A percentile compares a stretch with the other conserved stretches of the same genome.
Evolutionary conservation across 2,113 vertebrate species (phyloP).

Genomic region (zebrafish (Danio rerio)): GRCz12tu NC_133185.1:36297001-36297500

Average conservation of each 20-base stretch:
- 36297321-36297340: conserved; percentile 35
- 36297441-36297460: not conserved
- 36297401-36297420: conserved; percentile 29
- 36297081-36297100: not conserved
- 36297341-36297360: conserved; percentile 33
- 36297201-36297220: conserved; percentile 52
- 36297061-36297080: not conserved
- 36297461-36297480: conserved; percentile 8
- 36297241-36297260: conserved; percentile 41
- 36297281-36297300: conserved; percentile 45
- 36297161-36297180: not conserved
- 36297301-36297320: conserved; percentile 44
- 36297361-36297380: not conserved
- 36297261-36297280: conserved; percentile 41
- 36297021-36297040: not conserved
- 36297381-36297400: conserved; percentile 34
- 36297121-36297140: not conserved
- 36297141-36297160: not conserved
- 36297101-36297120: not conserved
- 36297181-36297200: conserved; percentile 31
- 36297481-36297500: not conserved
- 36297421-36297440: conserved; percentile 25
- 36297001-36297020: not conserved
- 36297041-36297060: not conserved
- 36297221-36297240: not conserved